Evolutionary conservation across 2,888 invertebrate genomes (phyloP).

Genomic region (Trissolcus japonicus): DNA sequence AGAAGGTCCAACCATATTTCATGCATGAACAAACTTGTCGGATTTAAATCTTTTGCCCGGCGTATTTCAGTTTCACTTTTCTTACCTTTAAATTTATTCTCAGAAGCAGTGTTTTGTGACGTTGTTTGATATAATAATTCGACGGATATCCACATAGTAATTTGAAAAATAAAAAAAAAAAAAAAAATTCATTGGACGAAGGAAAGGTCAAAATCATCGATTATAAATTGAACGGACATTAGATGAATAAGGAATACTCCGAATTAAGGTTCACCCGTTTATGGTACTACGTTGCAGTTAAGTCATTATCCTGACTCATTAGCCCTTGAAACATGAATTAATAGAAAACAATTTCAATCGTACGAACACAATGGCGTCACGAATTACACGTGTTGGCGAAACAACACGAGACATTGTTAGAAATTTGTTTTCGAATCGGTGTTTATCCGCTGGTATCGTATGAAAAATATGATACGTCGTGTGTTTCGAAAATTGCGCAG

Average conservation of each 20-base stretch:
- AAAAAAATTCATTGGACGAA: neutral
- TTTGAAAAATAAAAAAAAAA: neutral
- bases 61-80: slow-evolving; percentile 6
- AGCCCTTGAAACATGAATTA: slow-evolving; percentile 41
- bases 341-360: slow-evolving; percentile 27
- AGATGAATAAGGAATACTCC: neutral
- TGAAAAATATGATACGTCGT: neutral
- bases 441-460: neutral
- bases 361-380: slow-evolving; percentile 11
- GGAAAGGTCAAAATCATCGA: neutral
- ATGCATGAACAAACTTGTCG: slow-evolving; percentile 1
- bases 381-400: slow-evolving; percentile 25
- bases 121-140: neutral
- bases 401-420: slow-evolving; percentile 13
- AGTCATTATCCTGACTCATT: slow-evolving; percentile 15
- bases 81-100: slow-evolving; percentile 2
- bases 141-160: neutral
- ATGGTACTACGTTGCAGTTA: slow-evolving; percentile 9
- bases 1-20: slow-evolving; percentile 4
- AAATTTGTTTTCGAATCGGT: slow-evolving; percentile 19
- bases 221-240: neutral
- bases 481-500: neutral
- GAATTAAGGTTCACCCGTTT: slow-evolving; percentile 6
- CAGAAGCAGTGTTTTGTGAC: neutral
- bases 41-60: neutral